Evolutionary conservation across 1,140 invertebrate genomes (phyloP), one percentile per base, ranked within the genome.

Genomic region (Drosophila chauvacae): DNA sequence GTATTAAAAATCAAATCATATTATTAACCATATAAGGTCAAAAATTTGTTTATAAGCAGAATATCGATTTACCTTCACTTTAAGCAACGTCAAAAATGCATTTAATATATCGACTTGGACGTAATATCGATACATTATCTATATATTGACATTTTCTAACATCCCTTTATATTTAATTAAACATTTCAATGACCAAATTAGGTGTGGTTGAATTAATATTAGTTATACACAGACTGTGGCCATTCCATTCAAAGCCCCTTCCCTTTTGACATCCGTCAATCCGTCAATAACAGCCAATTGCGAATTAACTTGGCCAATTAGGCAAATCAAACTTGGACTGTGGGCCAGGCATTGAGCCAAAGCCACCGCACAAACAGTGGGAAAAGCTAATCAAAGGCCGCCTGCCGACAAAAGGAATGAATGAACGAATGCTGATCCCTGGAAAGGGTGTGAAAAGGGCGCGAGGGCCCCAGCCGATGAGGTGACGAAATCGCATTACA

Each of bases 401-500:
- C 26, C 33, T 2, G 0, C 16, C 47, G 39, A 47, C 70, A 73
- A 73, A 73, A 44, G 69, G 45, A 60, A 51, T 50, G 39, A 44
- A 48, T 57, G 42, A 57, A 56, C 44, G 48, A 42, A 9, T 9
- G 51, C 20, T 39, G 20, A 56, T 39, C 53, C 53, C 48, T 18
- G 41, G 20, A 71, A 71, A 35, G 23, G 13, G 23, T 37, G 50
- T 23, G 23, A 41, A 18, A 39, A 28, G 55, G 18, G 28, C 30
- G 39, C 30, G 28, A 45, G 26, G 26, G 33, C 20, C 18, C 13
- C 39, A 51, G 18, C 11, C 60, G 65, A 69, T 77, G 69, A 70
- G 64, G 62, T 74, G 83, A 82, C 63, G 57, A 68, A 86, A 87
- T 86, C 79, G 83, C 70, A 86, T 86, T 86, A 77, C 60, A 76